Evolutionary conservation across 2,888 invertebrate species (phyloP).

Genomic region (Drosophila macrothrix): DNA sequence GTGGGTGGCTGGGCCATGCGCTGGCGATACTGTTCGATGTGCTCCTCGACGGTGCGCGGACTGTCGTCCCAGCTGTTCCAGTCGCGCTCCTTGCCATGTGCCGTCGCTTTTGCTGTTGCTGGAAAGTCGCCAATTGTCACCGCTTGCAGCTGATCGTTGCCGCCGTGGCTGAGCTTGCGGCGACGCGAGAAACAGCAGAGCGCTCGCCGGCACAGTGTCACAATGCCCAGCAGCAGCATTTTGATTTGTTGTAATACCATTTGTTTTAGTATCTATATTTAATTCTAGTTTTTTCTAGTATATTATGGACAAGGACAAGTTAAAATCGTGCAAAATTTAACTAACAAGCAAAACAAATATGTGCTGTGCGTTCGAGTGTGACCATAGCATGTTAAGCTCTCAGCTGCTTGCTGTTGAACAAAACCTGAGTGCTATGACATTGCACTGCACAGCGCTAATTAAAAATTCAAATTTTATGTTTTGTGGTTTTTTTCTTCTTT

Average conservation of each 20-base stretch:
- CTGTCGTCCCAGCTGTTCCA: slow-evolving; percentile 89
- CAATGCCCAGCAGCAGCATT: slow-evolving; percentile 86
- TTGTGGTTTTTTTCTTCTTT: background rate
- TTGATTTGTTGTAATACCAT: slow-evolving; percentile 87
- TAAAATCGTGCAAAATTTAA: slow-evolving; percentile 28
- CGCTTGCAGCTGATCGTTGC: slow-evolving; percentile 86
- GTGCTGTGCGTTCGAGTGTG: slow-evolving; percentile 44
- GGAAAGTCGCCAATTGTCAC: slow-evolving; percentile 85
- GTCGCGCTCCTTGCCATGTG: slow-evolving; percentile 77
- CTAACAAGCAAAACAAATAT: slow-evolving; percentile 63
- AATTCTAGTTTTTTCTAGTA: background rate
- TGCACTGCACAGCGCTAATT: no score
- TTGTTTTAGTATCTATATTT: slow-evolving; percentile 11
- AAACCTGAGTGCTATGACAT: slow-evolving; percentile 21
- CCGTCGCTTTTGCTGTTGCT: background rate
- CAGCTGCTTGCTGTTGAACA: slow-evolving; percentile 24
- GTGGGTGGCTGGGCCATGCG: slow-evolving; percentile 85
- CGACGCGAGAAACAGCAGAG: slow-evolving; percentile 87
- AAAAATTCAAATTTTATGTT: background rate
- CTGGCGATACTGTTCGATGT: slow-evolving; percentile 88
- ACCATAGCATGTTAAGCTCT: slow-evolving; percentile 4
- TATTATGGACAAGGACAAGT: slow-evolving; percentile 8
- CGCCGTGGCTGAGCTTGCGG: slow-evolving; percentile 83
- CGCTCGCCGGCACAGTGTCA: slow-evolving; percentile 87
- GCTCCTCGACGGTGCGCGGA: slow-evolving; percentile 87